These are phyloP conservation scores for Spheniscus humboldti DNA, from an alignment of 2,797 vertebrate genomes.

Conservation along the genomic window DNA sequence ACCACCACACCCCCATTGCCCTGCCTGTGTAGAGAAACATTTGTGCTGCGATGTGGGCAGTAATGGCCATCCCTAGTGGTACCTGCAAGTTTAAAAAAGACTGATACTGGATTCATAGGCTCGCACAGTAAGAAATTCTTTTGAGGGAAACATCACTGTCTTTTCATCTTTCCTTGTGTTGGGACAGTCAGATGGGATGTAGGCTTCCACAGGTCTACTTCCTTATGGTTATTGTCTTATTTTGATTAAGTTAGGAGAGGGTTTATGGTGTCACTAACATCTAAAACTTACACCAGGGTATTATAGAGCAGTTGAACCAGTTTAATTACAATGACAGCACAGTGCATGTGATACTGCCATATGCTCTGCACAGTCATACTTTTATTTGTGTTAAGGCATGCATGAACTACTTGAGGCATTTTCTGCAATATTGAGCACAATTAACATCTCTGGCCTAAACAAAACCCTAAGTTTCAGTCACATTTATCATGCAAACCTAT, in stretches of 20 bases:
- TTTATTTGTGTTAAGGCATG: background rate
- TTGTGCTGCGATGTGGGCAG: background rate
- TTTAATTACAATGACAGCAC: background rate
- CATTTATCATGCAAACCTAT: background rate
- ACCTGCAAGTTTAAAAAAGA: background rate
- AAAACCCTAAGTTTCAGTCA: background rate
- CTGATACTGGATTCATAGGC: background rate
- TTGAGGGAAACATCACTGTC: background rate
- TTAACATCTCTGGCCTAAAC: background rate
- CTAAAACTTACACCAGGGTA: background rate
- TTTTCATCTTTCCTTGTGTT: background rate
- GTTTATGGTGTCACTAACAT: background rate
- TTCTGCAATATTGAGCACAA: background rate
- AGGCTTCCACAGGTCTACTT: background rate
- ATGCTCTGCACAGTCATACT: background rate
- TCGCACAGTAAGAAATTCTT: background rate
- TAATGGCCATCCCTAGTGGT: background rate
- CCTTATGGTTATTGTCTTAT: background rate
- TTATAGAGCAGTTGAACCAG: background rate
- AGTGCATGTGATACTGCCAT: background rate
- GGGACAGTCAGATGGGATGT: background rate
- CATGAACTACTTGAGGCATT: background rate
- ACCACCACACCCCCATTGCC: too few relatives aligned
- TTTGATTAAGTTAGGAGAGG: background rate
- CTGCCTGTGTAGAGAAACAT: rapidly evolving